phyloP scores from a whole-genome alignment of 2,113 vertebrate genomes.

The Taurulus bubalis region DNA sequence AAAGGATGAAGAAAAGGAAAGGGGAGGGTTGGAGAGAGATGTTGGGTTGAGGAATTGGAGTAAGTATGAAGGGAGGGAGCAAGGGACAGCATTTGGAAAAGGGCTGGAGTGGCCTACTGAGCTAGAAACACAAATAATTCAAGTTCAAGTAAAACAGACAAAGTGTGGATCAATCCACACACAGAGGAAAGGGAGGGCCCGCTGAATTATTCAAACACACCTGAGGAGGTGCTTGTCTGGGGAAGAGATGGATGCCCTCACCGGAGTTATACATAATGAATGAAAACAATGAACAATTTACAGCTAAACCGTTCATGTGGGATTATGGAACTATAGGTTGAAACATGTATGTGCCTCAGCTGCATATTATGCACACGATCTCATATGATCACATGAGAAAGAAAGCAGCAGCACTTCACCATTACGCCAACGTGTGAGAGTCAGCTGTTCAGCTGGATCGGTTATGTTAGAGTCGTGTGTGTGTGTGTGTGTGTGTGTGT shows the following conservation, averaged over 20 bases:
- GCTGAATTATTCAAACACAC: constrained; percentile 78
- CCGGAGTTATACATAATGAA: constrained; percentile 71
- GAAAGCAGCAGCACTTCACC: background rate
- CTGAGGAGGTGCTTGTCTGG: constrained; percentile 75
- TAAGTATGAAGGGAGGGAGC: constrained; percentile 5
- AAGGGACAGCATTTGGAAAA: constrained; percentile 8
- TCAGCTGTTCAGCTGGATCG: background rate
- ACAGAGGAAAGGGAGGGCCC: constrained; percentile 39
- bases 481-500: background rate
- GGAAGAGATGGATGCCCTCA: constrained; percentile 70
- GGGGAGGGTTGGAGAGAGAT: background rate
- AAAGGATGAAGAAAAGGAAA: background rate
- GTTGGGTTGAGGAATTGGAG: background rate
- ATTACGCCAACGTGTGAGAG: background rate
- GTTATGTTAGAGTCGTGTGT: background rate
- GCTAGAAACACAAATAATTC: constrained; percentile 73
- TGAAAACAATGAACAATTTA: constrained; percentile 35
- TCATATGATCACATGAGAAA: constrained; percentile 15
- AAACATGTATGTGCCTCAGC: background rate
- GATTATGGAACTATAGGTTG: constrained; percentile 8
- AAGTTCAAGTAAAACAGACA: constrained; percentile 50
- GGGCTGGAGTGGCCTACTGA: constrained; percentile 63
- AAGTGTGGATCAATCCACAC: constrained; percentile 65
- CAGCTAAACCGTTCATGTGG: background rate
- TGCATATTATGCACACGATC: background rate